Base-by-base conservation (phyloP, 2,113 vertebrate genomes). In the Onychorhynchus coronatus region DNA sequence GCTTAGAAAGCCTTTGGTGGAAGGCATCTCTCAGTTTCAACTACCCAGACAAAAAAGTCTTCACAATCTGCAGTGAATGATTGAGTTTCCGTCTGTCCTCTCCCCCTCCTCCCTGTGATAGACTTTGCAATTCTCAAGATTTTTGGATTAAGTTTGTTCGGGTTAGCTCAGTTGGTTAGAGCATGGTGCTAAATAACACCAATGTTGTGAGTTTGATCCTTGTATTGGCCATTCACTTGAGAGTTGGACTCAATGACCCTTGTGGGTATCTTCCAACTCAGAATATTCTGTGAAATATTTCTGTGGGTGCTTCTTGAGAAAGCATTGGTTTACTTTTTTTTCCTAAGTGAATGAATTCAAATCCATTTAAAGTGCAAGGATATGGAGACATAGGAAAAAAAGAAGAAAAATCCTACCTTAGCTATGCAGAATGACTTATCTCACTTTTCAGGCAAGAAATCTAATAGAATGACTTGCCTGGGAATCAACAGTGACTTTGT, bases 401-500 rank as follows among this genome's bases (percentile, higher is more conserved):
- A 56, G 6, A 66, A 53, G 17, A 33, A 30, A 92, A 77, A 76
- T 65, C 41, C 63, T 75, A 44, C 37, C 24, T 68, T 65, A 87
- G 56, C 67, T 85, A 20, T 50, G 30, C 56, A 59, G 59, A 50
- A 73, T 6, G 13, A 88, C n/a, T 90, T 93, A 80, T 73, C 85
- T 89, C 42, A 22, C 28, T 73, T 73, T 71, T 63, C 72, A 88
- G 81, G 42, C 35, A 65, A 79, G 63, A 88, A 83, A 80, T 66
- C 53, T 70, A 76, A 79, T 18, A 49, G 71, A 93, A 85, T 63
- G 50, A 35, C 24, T 94, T 93, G 91, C 85, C 78, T 61, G 88
- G 74, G 90, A 75, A 83, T 77, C 70, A 96, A 17, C 37, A 85
- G 50, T 35, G 53, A 35, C 39, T 63, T 65, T 77, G 73, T 91